Conservation (phyloP, 2,113 vertebrate species). For the Istiophorus platypterus region DNA sequence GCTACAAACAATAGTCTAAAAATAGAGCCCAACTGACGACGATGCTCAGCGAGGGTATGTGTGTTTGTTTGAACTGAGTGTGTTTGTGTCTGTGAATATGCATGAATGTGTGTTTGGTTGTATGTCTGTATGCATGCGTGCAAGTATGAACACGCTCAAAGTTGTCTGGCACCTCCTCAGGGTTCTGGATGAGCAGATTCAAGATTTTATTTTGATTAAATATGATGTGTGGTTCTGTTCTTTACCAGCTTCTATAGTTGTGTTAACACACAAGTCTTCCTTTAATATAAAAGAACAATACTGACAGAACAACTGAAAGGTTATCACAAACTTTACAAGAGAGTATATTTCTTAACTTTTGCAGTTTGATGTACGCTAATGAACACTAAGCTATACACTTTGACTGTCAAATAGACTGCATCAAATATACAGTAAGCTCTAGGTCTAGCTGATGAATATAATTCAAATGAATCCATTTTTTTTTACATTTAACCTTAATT, state of each 20-base stretch:
- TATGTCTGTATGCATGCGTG: neutral
- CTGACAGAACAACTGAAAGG: neutral
- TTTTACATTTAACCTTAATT: neutral
- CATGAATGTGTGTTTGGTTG: neutral
- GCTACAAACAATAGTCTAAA: slow-evolving; percentile 78
- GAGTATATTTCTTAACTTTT: neutral
- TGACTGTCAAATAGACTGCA: neutral
- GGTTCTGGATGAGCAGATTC: slow-evolving; percentile 18
- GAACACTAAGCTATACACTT: neutral
- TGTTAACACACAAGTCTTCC: slow-evolving; percentile 1
- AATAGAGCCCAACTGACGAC: slow-evolving; percentile 63
- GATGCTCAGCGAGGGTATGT: slow-evolving; percentile 31
- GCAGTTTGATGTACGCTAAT: neutral
- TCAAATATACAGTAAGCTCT: neutral
- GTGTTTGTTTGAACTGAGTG: neutral
- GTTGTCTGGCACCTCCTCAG: slow-evolving; percentile 42
- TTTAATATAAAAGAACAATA: neutral
- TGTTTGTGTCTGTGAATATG: slow-evolving; percentile 43
- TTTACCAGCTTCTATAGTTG: slow-evolving; percentile 13
- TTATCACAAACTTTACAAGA: neutral
- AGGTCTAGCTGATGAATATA: neutral
- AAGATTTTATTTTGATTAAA: slow-evolving; percentile 40
- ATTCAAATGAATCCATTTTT: neutral
- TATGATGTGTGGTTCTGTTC: slow-evolving; percentile 24
- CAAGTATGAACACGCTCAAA: slow-evolving; percentile 22